A percentile compares a stretch with the other conserved stretches of the same genome.
phyloP scores from a whole-genome alignment of 2,888 invertebrate species.

The Ptilodon capucinus region DNA sequence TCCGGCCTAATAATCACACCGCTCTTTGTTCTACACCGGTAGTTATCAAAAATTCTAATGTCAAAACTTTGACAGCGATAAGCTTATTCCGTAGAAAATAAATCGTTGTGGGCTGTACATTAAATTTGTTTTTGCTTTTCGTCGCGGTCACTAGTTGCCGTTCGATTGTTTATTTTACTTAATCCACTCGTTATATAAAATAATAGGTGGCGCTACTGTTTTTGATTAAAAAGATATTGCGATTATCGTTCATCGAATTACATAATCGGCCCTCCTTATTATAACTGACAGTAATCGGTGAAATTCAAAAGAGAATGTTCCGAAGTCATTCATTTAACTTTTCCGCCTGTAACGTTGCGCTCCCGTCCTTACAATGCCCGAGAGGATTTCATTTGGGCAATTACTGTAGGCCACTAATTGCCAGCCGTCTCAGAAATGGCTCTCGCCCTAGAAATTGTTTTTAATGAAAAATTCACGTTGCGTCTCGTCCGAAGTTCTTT shows the following conservation, averaged over 20 bases:
- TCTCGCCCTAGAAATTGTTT: slow-evolving; percentile 56
- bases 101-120: background rate
- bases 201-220: background rate
- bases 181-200: background rate
- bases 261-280: background rate
- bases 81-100: background rate
- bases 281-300: slow-evolving; percentile 37
- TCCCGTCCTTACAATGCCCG: slow-evolving; percentile 39
- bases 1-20: background rate
- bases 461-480: slow-evolving; percentile 60
- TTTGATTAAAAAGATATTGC: background rate
- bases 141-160: too few relatives aligned
- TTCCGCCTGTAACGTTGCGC: slow-evolving; percentile 34
- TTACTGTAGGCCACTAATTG: slow-evolving; percentile 58
- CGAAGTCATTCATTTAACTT: slow-evolving; percentile 47
- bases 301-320: slow-evolving; percentile 39
- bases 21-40: slow-evolving; percentile 3
- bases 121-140: too few relatives aligned
- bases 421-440: slow-evolving; percentile 56
- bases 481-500: slow-evolving; percentile 36
- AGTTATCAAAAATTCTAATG: slow-evolving; percentile 19
- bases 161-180: background rate
- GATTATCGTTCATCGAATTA: background rate
- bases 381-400: slow-evolving; percentile 56
- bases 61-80: slow-evolving; percentile 26